A percentile compares a stretch with the other conserved stretches of the same genome.
phyloP scores from a whole-genome alignment of 2,113 vertebrate genomes.

The Gobius niger region DNA sequence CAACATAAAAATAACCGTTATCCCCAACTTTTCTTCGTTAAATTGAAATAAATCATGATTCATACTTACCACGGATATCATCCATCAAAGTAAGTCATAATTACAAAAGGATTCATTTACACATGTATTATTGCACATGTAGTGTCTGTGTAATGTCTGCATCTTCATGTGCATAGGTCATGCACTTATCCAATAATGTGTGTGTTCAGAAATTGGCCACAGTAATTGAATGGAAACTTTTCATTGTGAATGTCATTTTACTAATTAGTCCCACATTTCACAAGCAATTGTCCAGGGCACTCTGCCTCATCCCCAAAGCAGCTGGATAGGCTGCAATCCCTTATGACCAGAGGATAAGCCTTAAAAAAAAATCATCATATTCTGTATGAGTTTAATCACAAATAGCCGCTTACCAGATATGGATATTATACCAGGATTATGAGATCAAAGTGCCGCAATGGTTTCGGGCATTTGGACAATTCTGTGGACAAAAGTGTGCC shows the following conservation, averaged over 20 bases:
- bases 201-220: neutral
- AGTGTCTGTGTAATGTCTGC: too few relatives aligned
- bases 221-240: neutral
- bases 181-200: too few relatives aligned
- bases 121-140: too few relatives aligned
- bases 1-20: too few relatives aligned
- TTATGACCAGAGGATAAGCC: neutral
- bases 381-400: neutral
- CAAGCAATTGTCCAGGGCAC: neutral
- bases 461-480: neutral
- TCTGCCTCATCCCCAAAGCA: neutral
- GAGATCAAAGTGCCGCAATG: neutral
- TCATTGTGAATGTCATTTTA: neutral
- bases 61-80: too few relatives aligned
- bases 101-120: too few relatives aligned
- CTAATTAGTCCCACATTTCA: neutral
- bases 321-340: neutral
- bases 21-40: too few relatives aligned
- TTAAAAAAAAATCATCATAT: neutral
- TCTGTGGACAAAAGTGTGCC: neutral
- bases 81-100: too few relatives aligned
- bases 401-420: neutral
- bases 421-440: slow-evolving; percentile 4
- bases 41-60: too few relatives aligned
- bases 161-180: too few relatives aligned